Evolutionary conservation across 2,113 vertebrate species (phyloP), one percentile per base, ranked within the genome.

Genomic region (Etheostoma spectabile): DNA sequence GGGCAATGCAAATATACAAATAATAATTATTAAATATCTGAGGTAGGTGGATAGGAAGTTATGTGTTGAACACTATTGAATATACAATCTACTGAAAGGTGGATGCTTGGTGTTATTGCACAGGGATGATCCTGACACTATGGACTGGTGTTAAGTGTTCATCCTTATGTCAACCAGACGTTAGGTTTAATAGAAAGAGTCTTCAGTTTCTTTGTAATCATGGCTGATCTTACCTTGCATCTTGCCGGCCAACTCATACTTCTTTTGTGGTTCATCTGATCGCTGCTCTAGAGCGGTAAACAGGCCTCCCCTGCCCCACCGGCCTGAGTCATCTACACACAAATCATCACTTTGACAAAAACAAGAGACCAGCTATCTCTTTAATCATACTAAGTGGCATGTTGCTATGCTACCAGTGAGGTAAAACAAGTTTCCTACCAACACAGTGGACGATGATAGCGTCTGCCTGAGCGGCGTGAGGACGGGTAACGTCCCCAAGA

Each of bases 401-500:
- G 49, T 53, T 79, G 27, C 35, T 6, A 27, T 16, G 24, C 19
- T 22, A 12, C 21, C 2, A 0, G 42, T 3, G 19, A 18, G 3
- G 21, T 22, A 45, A 48, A 1, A 12, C 0, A 24, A 16, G 11
- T 2, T 6, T 38, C 94, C 1, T 93, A 98, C 97, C 97, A 72
- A 98, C 90, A 53, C 97, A 98, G 90, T 99, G 97, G 71, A 99
- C 95, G 5, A 99, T 95, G 89, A 99, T 88, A 42, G 95, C 96
- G 14, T 98, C 95, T 83, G 95, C 96, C 12, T 69, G 84, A 11
- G 93, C 93, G 1, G 96, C 91, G 61, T 95, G 94, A 2, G 98
- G 97, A 71, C 96, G 96, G 60, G 97, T 98, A 42, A 99, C 97
- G 27, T 99, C 98, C 38, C 97, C 98, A 38, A 97, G 92, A 11